Evolutionary conservation across 2,888 invertebrate genomes (phyloP), one percentile per base, ranked within the genome.

Genomic region (Pocota personata): DNA sequence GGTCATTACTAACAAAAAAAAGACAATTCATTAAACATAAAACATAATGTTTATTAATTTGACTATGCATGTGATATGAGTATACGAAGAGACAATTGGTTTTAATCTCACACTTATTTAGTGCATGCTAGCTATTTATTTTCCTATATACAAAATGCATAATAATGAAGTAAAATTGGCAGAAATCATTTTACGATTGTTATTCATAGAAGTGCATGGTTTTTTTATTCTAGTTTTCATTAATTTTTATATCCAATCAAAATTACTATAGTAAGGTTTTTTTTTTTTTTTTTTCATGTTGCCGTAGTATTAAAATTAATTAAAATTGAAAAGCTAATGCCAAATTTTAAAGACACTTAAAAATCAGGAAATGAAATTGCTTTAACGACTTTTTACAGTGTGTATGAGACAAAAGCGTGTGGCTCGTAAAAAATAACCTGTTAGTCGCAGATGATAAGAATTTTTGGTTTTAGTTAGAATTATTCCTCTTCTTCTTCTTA

Each of bases 1-100:
- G 88, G 87, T 88, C 88, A 89, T 88, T 96, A 96, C 88, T 88
- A 89, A 88, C 80, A 95, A 95, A 88, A 95, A 95, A 88, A 72
- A 71, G 72, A 86, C 82, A 87, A 82, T 69, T 78, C 87, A 87
- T 82, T 82, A 82, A 66, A 86, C 82, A 86, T 72, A 76, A n/a
- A 82, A 76, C 76, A 76, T 86, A 76, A 76, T 52, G 66, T 66
- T 69, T 80, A 69, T 77, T 79, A 48, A 58, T 71, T 58, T 64
- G 32, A 55, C n/a, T 80, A 71, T 83, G 67, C 79, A 82, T 87
- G 87, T 52, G 62, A 60, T 72, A 82, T 82, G 75, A 71, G 52
- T 79, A 69, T 60, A 60, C 35, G 67, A 80, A 75, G 66, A 64
- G 48, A 87, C 19, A 86, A 88, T 83, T 87, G 87, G 82, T 86